These are phyloP conservation scores for Ispidina picta DNA, from an alignment of 2,797 vertebrate genomes.

Conservation along the genomic window DNA sequence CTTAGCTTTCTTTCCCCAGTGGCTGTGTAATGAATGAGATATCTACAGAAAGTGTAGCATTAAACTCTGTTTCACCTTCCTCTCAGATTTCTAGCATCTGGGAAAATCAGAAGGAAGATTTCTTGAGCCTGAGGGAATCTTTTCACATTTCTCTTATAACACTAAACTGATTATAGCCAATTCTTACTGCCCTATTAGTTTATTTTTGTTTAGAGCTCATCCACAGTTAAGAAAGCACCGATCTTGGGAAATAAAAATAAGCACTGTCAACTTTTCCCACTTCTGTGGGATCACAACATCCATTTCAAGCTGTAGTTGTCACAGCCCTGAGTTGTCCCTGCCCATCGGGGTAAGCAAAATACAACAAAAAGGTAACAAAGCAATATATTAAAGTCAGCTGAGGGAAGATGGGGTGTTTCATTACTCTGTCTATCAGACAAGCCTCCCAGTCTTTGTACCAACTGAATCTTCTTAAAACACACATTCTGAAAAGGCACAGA, in stretches of 20 bases:
- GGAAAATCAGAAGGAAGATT: neutral
- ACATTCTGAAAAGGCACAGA: neutral
- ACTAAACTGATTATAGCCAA: neutral
- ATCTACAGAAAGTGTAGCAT: neutral
- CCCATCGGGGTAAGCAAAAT: neutral
- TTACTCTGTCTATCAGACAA: neutral
- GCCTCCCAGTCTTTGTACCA: neutral
- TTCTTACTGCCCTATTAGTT: neutral
- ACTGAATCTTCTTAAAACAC: neutral
- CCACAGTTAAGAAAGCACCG: neutral
- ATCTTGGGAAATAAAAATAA: neutral
- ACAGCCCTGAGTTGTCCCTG: neutral
- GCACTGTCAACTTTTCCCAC: neutral
- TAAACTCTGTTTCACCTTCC: conserved; percentile 54
- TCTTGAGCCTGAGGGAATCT: neutral
- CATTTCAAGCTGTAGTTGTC: neutral
- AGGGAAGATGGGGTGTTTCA: neutral
- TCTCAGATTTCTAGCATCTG: neutral
- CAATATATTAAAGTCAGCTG: neutral
- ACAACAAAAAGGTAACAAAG: neutral
- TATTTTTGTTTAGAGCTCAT: neutral
- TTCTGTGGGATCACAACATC: neutral
- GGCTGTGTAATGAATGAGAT: conserved; percentile 33
- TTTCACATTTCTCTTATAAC: neutral
- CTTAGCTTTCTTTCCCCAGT: conserved; percentile 5